Conservation (phyloP, 1,140 invertebrate species). For the Galleria mellonella region DNA sequence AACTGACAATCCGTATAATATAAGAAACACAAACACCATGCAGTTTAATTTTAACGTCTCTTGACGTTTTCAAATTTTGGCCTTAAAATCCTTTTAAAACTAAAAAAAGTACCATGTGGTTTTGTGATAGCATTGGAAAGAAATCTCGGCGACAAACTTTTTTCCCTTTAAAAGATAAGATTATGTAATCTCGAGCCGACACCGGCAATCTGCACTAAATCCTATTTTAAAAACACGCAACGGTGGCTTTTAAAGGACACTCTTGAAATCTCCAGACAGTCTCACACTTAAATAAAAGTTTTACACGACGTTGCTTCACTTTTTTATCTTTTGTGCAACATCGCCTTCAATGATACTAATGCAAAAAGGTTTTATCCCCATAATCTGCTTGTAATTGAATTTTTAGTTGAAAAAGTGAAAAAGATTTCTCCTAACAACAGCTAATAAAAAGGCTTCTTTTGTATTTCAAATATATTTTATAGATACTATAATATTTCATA, state of each 20-base stretch:
- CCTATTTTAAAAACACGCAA: conserved; percentile 66
- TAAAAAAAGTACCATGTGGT: conserved; percentile 37
- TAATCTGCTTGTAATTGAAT: conserved; percentile 37
- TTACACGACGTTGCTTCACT: conserved; percentile 36
- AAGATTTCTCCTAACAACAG: too few relatives aligned
- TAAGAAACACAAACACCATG: too few relatives aligned
- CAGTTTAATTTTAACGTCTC: too few relatives aligned
- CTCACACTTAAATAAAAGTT: conserved; percentile 57
- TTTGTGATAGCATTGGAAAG: conserved; percentile 51
- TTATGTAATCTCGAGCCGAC: conserved; percentile 34
- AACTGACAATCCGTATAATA: too few relatives aligned
- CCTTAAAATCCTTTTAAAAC: conserved; percentile 12
- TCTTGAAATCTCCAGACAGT: conserved; percentile 44
- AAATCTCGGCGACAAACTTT: conserved; percentile 38
- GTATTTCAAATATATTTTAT: conserved; percentile 17
- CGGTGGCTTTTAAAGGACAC: conserved; percentile 54
- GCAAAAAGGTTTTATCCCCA: conserved; percentile 17
- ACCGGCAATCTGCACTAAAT: conserved; percentile 53
- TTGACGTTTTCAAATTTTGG: too few relatives aligned
- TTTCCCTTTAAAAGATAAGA: conserved; percentile 52
- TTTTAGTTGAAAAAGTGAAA: neutral
- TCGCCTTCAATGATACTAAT: conserved; percentile 13
- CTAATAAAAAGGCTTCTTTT: conserved; percentile 16
- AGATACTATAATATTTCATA: too few relatives aligned
- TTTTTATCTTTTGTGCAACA: conserved; percentile 35